phyloP scores from a whole-genome alignment of 35 echinoderm and acorn worm species.

The Antedon bifida region DNA sequence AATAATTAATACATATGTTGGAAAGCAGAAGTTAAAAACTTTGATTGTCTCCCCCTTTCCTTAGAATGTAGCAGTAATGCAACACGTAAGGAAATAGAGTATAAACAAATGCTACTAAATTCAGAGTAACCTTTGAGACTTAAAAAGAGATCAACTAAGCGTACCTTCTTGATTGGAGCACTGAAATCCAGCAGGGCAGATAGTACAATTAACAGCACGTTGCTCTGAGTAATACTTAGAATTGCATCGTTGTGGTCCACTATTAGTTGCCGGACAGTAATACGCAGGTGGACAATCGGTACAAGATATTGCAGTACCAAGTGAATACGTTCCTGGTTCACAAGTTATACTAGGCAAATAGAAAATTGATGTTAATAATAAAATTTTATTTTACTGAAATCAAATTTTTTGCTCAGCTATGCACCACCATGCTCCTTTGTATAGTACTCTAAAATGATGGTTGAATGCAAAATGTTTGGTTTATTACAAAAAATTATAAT shows the following conservation, averaged over 20 bases:
- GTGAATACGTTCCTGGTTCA: constrained; percentile 54
- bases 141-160: too few relatives aligned
- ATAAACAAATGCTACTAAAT: too few relatives aligned
- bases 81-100: too few relatives aligned
- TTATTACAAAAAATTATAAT: too few relatives aligned
- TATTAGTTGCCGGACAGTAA: constrained; percentile 64
- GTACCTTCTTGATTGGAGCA: constrained; percentile 68
- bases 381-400: too few relatives aligned
- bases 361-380: background rate
- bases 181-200: constrained; percentile 79
- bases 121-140: too few relatives aligned
- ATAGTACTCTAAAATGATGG: background rate
- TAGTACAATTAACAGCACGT: constrained; percentile 60
- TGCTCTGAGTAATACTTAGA: constrained; percentile 55
- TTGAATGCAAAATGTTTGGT: background rate
- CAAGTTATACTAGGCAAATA: constrained; percentile 32
- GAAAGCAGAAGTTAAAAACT: too few relatives aligned
- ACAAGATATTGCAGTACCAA: constrained; percentile 51
- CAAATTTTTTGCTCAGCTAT: background rate
- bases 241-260: constrained; percentile 30
- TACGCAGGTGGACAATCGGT: constrained; percentile 65
- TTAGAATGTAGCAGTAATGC: too few relatives aligned
- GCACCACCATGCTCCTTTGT: too few relatives aligned
- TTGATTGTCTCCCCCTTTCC: too few relatives aligned
- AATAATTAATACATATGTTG: too few relatives aligned